Evolutionary conservation across 2,888 invertebrate genomes (phyloP), one percentile per base, ranked within the genome.

Genomic region (Caenorhabditis sp.): DNA sequence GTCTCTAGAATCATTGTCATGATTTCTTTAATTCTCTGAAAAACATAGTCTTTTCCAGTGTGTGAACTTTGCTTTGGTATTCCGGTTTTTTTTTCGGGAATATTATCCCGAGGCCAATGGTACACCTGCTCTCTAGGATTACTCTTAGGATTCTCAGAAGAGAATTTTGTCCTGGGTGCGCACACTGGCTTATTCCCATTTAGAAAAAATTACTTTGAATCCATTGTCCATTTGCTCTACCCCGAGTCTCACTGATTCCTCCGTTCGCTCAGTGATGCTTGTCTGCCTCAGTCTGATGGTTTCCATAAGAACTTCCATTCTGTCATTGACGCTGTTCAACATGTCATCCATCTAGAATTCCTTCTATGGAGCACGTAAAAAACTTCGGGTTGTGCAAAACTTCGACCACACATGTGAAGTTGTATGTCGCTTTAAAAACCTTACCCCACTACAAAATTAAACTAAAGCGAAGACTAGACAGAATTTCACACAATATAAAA

Each of bases 191-290:
- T 41, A 6, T 17, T n/a, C n/a, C n/a, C n/a, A n/a, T n/a, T n/a
- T n/a, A n/a, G n/a, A n/a, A n/a, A 11, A 55, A 15, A 61, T 27
- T n/a, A 74, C 74, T 32, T 61, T 66, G 8, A 74, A 45, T 11
- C 74, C 74, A 17, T 61, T 68, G 50, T 75, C 74, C 53, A 75
- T 59, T 37, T 75, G 66, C 26, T 55, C 68, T 11, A 59, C 66
- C 8, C 66, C 74, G 8, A 55, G 26, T 17, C 65, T 17, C 24
- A 73, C 65, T 11, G 59, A 53, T 27, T 56, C 65, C 13, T 68
- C 74, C 5, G 68, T 59, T 20, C 35, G 37, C 27, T 66, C 61
- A n/a, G 66, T 70, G 17, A 61, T 59, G 43, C 70, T 70, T 45
- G 46, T 43, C 11, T 59, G 70, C 11, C 70, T 20, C n/a, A 45